Percentiles rank a stretch among this genome's conserved stretches.
These are phyloP conservation scores for Hypanus sabinus DNA, from an alignment of 2,113 vertebrate genomes.

Conservation along the genomic window DNA sequence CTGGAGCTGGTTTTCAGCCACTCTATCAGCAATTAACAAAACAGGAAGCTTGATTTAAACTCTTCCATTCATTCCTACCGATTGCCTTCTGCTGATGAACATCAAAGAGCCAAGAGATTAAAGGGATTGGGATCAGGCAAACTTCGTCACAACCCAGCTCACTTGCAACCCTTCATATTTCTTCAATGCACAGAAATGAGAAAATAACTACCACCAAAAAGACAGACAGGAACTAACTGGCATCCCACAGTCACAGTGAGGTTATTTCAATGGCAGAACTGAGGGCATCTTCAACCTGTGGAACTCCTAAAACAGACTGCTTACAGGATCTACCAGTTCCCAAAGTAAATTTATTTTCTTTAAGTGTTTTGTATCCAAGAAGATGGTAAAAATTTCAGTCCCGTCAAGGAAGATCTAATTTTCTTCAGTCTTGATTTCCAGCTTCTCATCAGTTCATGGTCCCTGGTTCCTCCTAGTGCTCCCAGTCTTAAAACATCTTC, in stretches of 20 bases:
- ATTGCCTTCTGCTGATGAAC: neutral
- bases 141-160: neutral
- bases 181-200: neutral
- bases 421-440: rapidly evolving
- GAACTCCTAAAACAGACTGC: neutral
- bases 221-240: neutral
- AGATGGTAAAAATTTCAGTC: neutral
- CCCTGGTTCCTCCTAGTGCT: neutral
- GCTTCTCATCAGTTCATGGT: neutral
- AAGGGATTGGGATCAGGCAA: neutral
- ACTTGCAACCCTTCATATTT: neutral
- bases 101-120: neutral
- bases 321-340: neutral
- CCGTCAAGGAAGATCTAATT: no score
- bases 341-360: no score
- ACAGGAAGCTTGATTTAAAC: neutral
- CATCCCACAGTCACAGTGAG: neutral
- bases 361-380: no score
- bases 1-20: neutral
- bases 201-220: neutral
- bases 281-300: no score
- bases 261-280: neutral
- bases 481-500: slow-evolving; percentile 15
- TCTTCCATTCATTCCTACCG: neutral
- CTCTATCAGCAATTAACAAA: neutral